Conservation (phyloP, 2,888 invertebrate species). For the Dryococelus australis region DNA sequence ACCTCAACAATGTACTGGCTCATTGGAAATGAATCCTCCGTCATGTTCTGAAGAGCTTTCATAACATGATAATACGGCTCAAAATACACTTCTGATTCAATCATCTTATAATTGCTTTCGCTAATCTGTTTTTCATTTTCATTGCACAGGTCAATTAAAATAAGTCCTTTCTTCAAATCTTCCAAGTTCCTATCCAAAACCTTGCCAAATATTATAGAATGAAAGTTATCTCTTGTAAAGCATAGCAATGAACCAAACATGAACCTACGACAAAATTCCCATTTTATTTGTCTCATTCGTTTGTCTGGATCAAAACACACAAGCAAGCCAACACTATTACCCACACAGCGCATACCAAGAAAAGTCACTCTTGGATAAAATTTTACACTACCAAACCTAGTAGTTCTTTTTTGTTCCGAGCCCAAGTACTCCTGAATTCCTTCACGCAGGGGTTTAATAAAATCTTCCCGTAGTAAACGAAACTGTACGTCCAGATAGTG, state of each 20-base stretch:
- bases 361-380: slow-evolving; percentile 62
- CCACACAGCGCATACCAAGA: slow-evolving; percentile 57
- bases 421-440: slow-evolving; percentile 66
- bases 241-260: slow-evolving; percentile 77
- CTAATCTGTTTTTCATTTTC: slow-evolving; percentile 55
- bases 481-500: slow-evolving; percentile 82
- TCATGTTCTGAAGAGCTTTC: slow-evolving; percentile 69
- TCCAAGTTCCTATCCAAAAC: slow-evolving; percentile 67
- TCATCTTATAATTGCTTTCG: slow-evolving; percentile 66
- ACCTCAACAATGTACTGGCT: slow-evolving; percentile 70
- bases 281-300: slow-evolving; percentile 55
- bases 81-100: slow-evolving; percentile 81
- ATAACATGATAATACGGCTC: slow-evolving; percentile 82
- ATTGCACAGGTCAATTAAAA: slow-evolving; percentile 57
- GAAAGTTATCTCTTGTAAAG: slow-evolving; percentile 74
- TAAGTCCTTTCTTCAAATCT: slow-evolving; percentile 64
- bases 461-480: slow-evolving; percentile 80
- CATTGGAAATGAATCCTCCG: slow-evolving; percentile 69
- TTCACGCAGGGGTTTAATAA: slow-evolving; percentile 73
- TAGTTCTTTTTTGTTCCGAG: background rate
- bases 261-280: slow-evolving; percentile 66
- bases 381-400: slow-evolving; percentile 59
- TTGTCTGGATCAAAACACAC: slow-evolving; percentile 54
- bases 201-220: slow-evolving; percentile 72
- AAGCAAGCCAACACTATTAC: slow-evolving; percentile 60